Conservation (phyloP, 1,140 invertebrate genomes). For the Orchestia grillus region DNA sequence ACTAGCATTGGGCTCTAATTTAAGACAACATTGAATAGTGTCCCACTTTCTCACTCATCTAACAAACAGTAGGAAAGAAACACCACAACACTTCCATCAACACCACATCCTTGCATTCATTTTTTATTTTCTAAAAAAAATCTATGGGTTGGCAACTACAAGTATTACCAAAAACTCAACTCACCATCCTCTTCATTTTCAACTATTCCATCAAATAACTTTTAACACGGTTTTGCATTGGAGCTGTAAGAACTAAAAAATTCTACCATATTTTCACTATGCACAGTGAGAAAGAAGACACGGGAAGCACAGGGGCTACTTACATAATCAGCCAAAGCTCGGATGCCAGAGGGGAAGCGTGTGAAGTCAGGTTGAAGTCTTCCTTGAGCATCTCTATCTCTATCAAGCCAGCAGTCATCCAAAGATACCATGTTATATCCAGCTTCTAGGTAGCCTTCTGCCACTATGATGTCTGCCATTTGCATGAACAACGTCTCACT, state of each 20-base stretch:
- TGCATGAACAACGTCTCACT: slow-evolving; percentile 92
- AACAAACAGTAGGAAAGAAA: too few species aligned
- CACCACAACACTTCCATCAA: neutral
- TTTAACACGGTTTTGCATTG: neutral
- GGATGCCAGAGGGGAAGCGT: slow-evolving; percentile 93
- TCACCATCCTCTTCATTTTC: neutral
- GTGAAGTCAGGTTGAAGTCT: slow-evolving; percentile 87
- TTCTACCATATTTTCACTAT: neutral
- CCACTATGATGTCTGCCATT: slow-evolving; percentile 90
- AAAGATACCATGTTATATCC: slow-evolving; percentile 96
- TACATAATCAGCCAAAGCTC: slow-evolving; percentile 91
- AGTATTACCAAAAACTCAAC: neutral
- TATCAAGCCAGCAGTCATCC: slow-evolving; percentile 95
- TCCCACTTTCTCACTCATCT: neutral
- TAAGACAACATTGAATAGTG: neutral
- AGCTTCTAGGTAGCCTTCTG: slow-evolving; percentile 87
- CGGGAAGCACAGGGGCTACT: slow-evolving; percentile 71
- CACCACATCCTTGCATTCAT: neutral
- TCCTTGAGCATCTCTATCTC: slow-evolving; percentile 81
- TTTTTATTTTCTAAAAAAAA: neutral
- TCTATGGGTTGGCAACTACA: neutral
- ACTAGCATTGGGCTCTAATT: too few species aligned
- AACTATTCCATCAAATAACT: neutral
- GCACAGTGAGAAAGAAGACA: too few species aligned
- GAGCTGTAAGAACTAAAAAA: neutral